Base-by-base conservation (phyloP, 1,140 invertebrate species). In the Hydropsyche tenuis region DNA sequence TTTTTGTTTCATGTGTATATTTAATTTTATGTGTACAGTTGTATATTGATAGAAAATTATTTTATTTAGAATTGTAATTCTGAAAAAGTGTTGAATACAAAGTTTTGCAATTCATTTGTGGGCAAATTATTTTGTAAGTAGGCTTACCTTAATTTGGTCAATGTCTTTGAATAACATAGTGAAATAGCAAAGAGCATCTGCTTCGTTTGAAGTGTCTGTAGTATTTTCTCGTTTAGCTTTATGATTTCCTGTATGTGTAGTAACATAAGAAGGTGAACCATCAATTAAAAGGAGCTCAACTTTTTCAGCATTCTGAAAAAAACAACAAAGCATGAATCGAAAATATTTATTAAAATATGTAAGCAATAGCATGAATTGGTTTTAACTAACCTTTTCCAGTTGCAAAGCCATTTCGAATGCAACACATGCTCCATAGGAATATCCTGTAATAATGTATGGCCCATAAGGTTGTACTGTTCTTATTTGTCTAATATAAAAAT, bases 391-490 rank as follows among this genome's bases (percentile, higher is more conserved):
- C 72, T 86, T 85, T 81, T 98, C 94, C 25, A 98, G 81, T 79
- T 94, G 90, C 9, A 92, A 78, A 1, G 92, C 93, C 90, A 99
- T 98, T 86, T 99, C 97, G 80, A 97, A 95, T 3, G 94, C 96
- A 9, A 99, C 90, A 72, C 91, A 90, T 7, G 93, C 91, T 56
- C 97, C 97, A 83, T 95, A 99, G 0, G 97, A 99, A 82, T 99
- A 99, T 1, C 96, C 97, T 42, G 92, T 88, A 45, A 99, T 82
- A 20, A 89, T 89, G 85, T 96, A 97, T 0, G 96, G 95, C 70
- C 94, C 93, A 71, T 88, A 84, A 0, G 89, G 88, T 82, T 96
- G 94, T n/a, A 94, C 83, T 23, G 86, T 86, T 78, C 90, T 90
- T 69, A 98, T 89, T 82, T 92, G 85, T 81, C 90, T 82, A 3